Evolutionary conservation across 2,888 invertebrate genomes (phyloP).

Genomic region (Pogonocherus hispidulus): DNA sequence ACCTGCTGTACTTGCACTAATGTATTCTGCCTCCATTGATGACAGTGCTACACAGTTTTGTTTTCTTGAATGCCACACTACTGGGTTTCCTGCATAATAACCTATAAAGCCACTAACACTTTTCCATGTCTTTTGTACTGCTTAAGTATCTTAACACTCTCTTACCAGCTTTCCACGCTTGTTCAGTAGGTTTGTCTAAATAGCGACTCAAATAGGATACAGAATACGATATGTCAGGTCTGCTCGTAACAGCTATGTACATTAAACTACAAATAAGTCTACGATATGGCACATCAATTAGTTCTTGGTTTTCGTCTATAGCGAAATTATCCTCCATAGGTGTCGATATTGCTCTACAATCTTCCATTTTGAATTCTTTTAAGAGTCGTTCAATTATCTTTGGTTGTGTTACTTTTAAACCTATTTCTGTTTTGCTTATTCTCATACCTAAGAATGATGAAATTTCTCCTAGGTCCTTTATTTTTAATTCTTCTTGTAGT

Average conservation of each 20-base stretch:
- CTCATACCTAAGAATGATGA: background rate
- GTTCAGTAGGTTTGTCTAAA: slow-evolving; percentile 6
- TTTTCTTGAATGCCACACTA: slow-evolving; percentile 46
- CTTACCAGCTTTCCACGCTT: slow-evolving; percentile 32
- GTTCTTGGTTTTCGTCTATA: too few relatives aligned
- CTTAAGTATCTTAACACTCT: slow-evolving; percentile 34
- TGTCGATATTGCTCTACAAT: too few relatives aligned
- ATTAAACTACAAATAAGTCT: slow-evolving; percentile 29
- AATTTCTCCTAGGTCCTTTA: background rate
- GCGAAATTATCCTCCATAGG: too few relatives aligned
- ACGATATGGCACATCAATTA: too few relatives aligned
- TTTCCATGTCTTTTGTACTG: slow-evolving; percentile 31
- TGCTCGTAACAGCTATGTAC: background rate
- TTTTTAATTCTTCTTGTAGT: background rate
- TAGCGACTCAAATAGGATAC: slow-evolving; percentile 25
- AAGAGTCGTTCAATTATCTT: too few relatives aligned
- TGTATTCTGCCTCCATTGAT: slow-evolving; percentile 31
- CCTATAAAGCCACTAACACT: slow-evolving; percentile 47
- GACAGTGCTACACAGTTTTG: slow-evolving; percentile 47
- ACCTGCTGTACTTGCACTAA: background rate
- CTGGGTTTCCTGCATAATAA: slow-evolving; percentile 43
- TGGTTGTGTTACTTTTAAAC: too few relatives aligned
- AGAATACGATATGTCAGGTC: slow-evolving; percentile 19
- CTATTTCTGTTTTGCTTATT: background rate
- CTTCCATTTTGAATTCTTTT: too few relatives aligned